phyloP scores from a whole-genome alignment of 2,888 invertebrate genomes.

The Creontiades dilutus region DNA sequence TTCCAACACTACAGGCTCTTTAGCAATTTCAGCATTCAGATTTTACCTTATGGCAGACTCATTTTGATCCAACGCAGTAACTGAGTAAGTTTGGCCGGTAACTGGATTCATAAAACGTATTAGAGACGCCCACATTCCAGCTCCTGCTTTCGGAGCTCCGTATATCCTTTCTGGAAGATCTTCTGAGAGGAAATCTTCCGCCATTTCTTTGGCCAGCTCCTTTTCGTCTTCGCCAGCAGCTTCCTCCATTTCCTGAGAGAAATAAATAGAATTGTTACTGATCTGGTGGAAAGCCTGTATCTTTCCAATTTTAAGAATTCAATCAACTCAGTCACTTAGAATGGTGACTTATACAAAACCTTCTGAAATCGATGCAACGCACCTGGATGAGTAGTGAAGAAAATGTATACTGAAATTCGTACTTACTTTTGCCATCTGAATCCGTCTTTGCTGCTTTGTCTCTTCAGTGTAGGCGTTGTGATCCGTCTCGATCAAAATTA shows the following conservation, averaged over 20 bases:
- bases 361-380: too few species aligned
- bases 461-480: conserved; percentile 99
- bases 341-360: too few species aligned
- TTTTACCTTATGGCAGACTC: conserved; percentile 92
- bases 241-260: conserved; percentile 92
- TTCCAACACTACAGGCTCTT: too few species aligned
- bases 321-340: too few species aligned
- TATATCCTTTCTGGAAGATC: conserved; percentile 95
- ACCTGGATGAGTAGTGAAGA: neutral
- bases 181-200: conserved; percentile 96
- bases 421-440: conserved; percentile 93
- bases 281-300: too few species aligned
- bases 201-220: conserved; percentile 97
- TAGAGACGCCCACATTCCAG: conserved; percentile 97
- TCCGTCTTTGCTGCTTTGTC: conserved; percentile 93
- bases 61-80: conserved; percentile 93
- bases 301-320: too few species aligned
- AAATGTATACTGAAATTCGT: neutral
- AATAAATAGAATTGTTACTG: too few species aligned
- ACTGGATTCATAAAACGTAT: conserved; percentile 93
- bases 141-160: conserved; percentile 97
- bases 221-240: conserved; percentile 97
- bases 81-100: conserved; percentile 87
- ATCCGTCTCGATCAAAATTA: conserved; percentile 96
- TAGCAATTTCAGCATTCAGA: neutral